Evolutionary conservation across 2,888 invertebrate genomes (phyloP), one percentile per base, ranked within the genome.

Genomic region (Phalera bucephala): DNA sequence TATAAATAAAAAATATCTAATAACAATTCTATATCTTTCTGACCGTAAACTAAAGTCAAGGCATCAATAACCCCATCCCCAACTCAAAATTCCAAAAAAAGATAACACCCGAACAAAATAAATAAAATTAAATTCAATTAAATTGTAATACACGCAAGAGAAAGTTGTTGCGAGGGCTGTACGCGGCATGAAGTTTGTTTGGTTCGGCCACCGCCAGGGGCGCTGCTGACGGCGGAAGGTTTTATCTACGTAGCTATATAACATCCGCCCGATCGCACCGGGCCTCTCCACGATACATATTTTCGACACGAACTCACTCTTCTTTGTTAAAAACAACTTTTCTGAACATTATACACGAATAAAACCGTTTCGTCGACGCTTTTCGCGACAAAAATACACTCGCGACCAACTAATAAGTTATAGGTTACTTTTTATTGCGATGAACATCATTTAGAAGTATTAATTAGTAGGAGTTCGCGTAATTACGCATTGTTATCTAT

Each of bases 161-260:
- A 67, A 80, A 86, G 77, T 67, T 83, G 62, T 57, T 68, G 52
- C 70, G 72, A 48, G 54, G 45, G 59, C 61, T 83, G 85, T 88
- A 88, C 74, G 54, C 77, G 73, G 79, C 85, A 84, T 87, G 87
- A 89, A 88, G 85, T 70, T 62, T 55, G 76, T 72, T 85, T 76
- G 73, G 52, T 66, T 74, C 69, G 67, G 73, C 69, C 70, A 64
- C 85, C 88, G 61, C 80, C 45, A 74, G 86, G 66, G 76, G 89
- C 88, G 88, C 86, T 83, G 76, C 48, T 49, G 52, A 66, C 87
- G 87, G 85, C 88, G 89, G 89, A 89, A 89, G 89, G 89, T 89
- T 89, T 88, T 87, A 88, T 87, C 88, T 88, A 87, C 86, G 81
- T 87, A 87, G 80, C 84, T 87, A 86, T 86, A 86, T 77, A 79